Base-by-base conservation (phyloP, 2,888 invertebrate genomes). In the Synergus laeviventris region DNA sequence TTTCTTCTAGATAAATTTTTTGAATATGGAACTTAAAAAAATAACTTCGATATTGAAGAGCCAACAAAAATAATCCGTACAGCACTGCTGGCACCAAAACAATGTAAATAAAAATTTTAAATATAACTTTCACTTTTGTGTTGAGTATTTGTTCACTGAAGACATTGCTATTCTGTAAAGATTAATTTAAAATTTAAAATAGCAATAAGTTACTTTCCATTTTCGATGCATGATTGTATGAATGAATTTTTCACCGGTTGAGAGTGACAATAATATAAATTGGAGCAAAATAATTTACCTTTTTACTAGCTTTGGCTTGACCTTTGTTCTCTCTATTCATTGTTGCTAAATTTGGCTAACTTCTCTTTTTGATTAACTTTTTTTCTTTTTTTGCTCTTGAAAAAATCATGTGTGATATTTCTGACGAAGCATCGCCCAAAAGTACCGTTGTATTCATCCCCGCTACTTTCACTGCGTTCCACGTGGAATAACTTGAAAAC, bases 61-160 rank as follows among this genome's bases (percentile, higher is more conserved):
- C 81, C 4, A 86, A 61, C 36, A 86, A 81, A 73, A 84, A 86
- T 5, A 87, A 56, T 24, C 81, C 78, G 77, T 85, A 89, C 4
- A 89, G 76, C 11, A 88, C 18, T 8, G 83, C 76, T 1, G 88
- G 88, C 3, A 82, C 81, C 8, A 85, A 24, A 39, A 86, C 60
- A 14, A 81, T 84, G 56, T 84, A 87, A 4, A 89, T 70, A 76
- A 85, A 81, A 31, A 84, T 81, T 74, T 86, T 87, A 12, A 85
- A 79, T n/a, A 87, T 36, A 31, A 81, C 87, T 78, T 87, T 89
- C 9, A 87, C 36, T 76, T 87, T 89, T 12, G 85, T 81, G 64
- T 80, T 84, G 64, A 88, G 79, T 18, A 88, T 76, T 49, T 78
- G 70, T 14, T 38, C 75, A 49, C 49, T 70, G 24, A 66, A 45